Percentiles rank a stretch among this genome's conserved stretches.
These are phyloP conservation scores for Miichthys miiuy DNA, from an alignment of 2,797 vertebrate species.

Conservation along the genomic window DNA sequence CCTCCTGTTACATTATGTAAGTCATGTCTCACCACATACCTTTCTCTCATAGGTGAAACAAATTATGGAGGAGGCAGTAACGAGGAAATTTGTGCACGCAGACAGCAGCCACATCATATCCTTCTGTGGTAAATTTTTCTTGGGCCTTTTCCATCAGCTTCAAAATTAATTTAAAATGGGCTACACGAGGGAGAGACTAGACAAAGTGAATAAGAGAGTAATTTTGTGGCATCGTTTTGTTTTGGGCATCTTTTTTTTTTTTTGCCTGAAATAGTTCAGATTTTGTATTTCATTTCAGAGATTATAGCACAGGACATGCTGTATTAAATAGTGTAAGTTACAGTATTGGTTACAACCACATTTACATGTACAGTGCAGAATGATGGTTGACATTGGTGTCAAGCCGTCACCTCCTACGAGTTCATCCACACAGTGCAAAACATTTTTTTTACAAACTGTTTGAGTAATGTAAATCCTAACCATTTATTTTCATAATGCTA, in stretches of 20 bases:
- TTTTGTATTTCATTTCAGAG: not conserved
- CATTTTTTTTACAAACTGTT: slow-evolving; percentile 18
- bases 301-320: not conserved
- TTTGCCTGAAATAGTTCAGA: not conserved
- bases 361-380: slow-evolving; percentile 36
- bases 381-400: slow-evolving; percentile 53
- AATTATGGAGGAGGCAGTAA: slow-evolving; percentile 99
- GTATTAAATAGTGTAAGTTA: not conserved
- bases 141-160: not conserved
- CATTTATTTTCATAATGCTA: slow-evolving; percentile 25
- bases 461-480: slow-evolving; percentile 5
- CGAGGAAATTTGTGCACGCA: slow-evolving; percentile 96
- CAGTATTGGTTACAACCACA: slow-evolving; percentile 14
- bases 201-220: not conserved
- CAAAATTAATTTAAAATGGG: not conserved
- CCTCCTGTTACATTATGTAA: slow-evolving; percentile 21
- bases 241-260: not conserved
- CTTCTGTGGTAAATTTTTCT: slow-evolving; percentile 91
- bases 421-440: slow-evolving; percentile 37
- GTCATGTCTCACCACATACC: slow-evolving; percentile 27
- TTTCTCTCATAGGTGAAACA: slow-evolving; percentile 91
- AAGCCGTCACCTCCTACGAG: slow-evolving; percentile 60
- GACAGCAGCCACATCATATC: slow-evolving; percentile 99
- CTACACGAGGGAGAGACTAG: not conserved
- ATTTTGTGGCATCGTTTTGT: not conserved